phyloP scores from a whole-genome alignment of 64 coral and sea anemone genomes.

The Montipora foliosa region DNA sequence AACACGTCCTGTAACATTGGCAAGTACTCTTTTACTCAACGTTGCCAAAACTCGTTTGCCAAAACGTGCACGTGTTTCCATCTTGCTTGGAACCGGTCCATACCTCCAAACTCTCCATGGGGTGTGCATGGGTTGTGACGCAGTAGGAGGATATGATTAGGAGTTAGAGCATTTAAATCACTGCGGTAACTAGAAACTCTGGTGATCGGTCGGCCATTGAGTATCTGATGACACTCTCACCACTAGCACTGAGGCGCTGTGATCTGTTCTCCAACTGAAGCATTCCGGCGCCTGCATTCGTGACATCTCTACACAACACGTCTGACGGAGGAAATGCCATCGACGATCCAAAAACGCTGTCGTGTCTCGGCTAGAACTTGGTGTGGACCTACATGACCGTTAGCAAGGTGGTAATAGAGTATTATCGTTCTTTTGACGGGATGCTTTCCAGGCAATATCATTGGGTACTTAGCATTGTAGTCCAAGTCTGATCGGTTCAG shows the following conservation, averaged over 20 bases:
- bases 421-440: slow-evolving; percentile 45
- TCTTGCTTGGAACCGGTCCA: slow-evolving; percentile 46
- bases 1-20: too few relatives aligned
- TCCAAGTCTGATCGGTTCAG: slow-evolving; percentile 3
- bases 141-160: slow-evolving; percentile 52
- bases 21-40: too few relatives aligned
- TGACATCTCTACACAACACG: too few relatives aligned
- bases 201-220: slow-evolving; percentile 56
- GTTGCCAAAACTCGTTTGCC: too few relatives aligned
- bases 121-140: slow-evolving; percentile 11
- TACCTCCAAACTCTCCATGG: slow-evolving; percentile 14
- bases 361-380: slow-evolving; percentile 55
- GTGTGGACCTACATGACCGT: slow-evolving; percentile 44
- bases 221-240: neutral
- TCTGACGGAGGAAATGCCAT: too few relatives aligned
- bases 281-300: too few relatives aligned
- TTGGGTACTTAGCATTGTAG: slow-evolving; percentile 25
- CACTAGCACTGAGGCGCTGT: too few relatives aligned
- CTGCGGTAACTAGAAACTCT: slow-evolving; percentile 37
- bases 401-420: slow-evolving; percentile 56
- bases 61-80: slow-evolving; percentile 68
- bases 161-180: slow-evolving; percentile 50
- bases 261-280: too few relatives aligned
- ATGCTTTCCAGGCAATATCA: slow-evolving; percentile 37
- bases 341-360: slow-evolving; percentile 24